Conservation (phyloP, 2,797 vertebrate genomes). For the Chelon labrosus region DNA sequence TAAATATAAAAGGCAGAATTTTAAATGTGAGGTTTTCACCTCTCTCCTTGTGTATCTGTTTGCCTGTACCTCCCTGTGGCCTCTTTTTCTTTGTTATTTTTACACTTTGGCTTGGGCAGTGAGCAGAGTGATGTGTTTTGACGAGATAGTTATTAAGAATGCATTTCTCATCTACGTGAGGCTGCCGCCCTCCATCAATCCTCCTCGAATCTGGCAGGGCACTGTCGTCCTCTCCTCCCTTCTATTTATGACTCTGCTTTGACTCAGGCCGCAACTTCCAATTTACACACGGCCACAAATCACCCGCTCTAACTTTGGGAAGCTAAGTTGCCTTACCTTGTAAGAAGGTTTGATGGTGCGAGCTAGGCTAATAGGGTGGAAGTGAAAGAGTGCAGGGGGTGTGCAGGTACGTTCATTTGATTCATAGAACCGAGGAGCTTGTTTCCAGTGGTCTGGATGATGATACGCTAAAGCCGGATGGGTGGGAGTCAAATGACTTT, state of each 20-base stretch:
- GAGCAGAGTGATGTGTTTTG: conserved; percentile 65
- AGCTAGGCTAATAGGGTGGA: conserved; percentile 38
- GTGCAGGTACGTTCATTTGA: conserved; percentile 19
- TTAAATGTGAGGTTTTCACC: background rate
- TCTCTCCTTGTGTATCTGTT: background rate
- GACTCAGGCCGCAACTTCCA: conserved; percentile 74
- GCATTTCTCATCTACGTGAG: conserved; percentile 62
- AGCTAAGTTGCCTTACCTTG: conserved; percentile 36
- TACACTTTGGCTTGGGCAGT: conserved; percentile 30
- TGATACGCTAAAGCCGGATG: conserved; percentile 14
- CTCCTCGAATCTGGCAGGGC: conserved; percentile 38
- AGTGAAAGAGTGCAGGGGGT: conserved; percentile 21
- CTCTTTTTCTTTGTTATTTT: conserved; percentile 42
- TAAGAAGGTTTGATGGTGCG: conserved; percentile 51
- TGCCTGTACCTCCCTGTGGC: background rate
- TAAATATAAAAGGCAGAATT: no score
- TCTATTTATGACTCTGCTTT: conserved; percentile 76
- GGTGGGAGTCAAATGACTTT: conserved; percentile 25
- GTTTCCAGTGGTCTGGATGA: conserved; percentile 41
- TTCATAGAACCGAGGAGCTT: conserved; percentile 7
- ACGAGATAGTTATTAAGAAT: conserved; percentile 75
- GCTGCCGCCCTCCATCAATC: conserved; percentile 59
- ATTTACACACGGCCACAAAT: conserved; percentile 78
- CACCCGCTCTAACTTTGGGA: conserved; percentile 51
- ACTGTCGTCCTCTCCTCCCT: conserved; percentile 58